Evolutionary conservation across 2,797 vertebrate genomes (phyloP), one percentile per base, ranked within the genome.

Genomic region (Alcedo atthis): DNA sequence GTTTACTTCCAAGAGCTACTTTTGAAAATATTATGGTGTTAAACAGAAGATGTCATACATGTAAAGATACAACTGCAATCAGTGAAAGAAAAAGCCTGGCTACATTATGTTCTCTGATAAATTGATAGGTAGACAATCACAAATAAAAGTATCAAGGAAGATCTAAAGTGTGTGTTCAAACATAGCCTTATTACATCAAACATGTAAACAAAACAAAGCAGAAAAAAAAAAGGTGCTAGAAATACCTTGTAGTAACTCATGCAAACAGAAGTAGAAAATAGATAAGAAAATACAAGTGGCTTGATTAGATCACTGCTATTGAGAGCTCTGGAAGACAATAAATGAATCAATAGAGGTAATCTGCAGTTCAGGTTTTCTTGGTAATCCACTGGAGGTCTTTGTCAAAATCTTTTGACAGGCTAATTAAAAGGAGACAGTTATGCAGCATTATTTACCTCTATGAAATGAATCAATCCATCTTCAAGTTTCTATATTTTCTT

Each of bases 321-420:
- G 97, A 96, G 96, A 97, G 58, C 93, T 86, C 64, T 82, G 92
- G 92, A 95, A 94, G 84, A 94, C 91, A 95, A 93, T 94, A 96
- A 96, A 95, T 94, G 87, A 95, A 95, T 97, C 91, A 96, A 78
- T 37, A 94, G 57, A 95, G 57, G 82, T 95, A 96, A 97, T 97
- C 94, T 94, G 67, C 78, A 87, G 87, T 91, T 93, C 76, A 89
- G 64, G 80, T 97, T 97, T 98, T 85, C 76, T 95, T 91, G 96
- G 93, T 95, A 97, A 97, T 89, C 94, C 96, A 96, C 96, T 92
- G 78, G 96, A 97, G 96, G 88, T 95, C 92, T 97, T 97, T 97
- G 95, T 98, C 96, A 97, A 97, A 98, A 95, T 90, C 95, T 97
- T 97, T 97, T 98, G 97, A 97, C 97, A 96, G 97, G 97, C 81